Conservation (phyloP, 2,888 invertebrate genomes). For the Oxystoma pomonae region DNA sequence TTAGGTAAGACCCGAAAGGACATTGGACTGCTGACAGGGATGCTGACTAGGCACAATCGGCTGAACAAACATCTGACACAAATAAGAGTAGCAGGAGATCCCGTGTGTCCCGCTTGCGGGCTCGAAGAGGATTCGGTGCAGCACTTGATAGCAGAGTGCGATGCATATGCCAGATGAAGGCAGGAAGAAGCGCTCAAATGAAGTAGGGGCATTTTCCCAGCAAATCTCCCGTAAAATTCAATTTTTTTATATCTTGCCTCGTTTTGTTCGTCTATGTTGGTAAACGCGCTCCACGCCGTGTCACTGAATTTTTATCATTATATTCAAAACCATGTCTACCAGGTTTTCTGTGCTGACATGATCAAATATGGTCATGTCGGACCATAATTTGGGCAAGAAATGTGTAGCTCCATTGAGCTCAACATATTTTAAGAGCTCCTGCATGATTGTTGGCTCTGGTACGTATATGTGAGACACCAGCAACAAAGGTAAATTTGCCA, state of each 20-base stretch:
- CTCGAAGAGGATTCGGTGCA: too few species aligned
- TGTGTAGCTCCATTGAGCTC: slow-evolving; percentile 62
- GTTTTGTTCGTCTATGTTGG: slow-evolving; percentile 49
- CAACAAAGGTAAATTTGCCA: slow-evolving; percentile 54
- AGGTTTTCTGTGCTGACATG: slow-evolving; percentile 58
- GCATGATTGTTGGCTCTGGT: slow-evolving; percentile 77
- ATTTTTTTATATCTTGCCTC: slow-evolving; percentile 36
- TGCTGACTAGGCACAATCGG: too few species aligned
- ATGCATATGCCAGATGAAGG: too few species aligned
- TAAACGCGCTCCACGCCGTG: slow-evolving; percentile 57
- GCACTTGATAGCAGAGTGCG: too few species aligned
- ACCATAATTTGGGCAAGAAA: slow-evolving; percentile 72
- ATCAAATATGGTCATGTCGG: slow-evolving; percentile 73
- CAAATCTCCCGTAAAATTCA: slow-evolving; percentile 56
- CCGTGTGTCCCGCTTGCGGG: too few species aligned
- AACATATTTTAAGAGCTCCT: slow-evolving; percentile 64
- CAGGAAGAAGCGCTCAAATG: slow-evolving; percentile 48
- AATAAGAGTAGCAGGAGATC: too few species aligned
- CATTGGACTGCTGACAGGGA: too few species aligned
- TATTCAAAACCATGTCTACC: slow-evolving; percentile 54
- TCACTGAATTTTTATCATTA: slow-evolving; percentile 58
- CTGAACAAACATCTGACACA: too few species aligned
- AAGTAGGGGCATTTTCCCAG: slow-evolving; percentile 53
- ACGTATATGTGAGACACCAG: slow-evolving; percentile 74
- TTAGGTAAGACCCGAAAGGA: too few species aligned